A percentile compares a stretch with the other conserved stretches of the same genome.
Conservation (phyloP, 2,888 invertebrate species). For the Dasypolia templi region DNA sequence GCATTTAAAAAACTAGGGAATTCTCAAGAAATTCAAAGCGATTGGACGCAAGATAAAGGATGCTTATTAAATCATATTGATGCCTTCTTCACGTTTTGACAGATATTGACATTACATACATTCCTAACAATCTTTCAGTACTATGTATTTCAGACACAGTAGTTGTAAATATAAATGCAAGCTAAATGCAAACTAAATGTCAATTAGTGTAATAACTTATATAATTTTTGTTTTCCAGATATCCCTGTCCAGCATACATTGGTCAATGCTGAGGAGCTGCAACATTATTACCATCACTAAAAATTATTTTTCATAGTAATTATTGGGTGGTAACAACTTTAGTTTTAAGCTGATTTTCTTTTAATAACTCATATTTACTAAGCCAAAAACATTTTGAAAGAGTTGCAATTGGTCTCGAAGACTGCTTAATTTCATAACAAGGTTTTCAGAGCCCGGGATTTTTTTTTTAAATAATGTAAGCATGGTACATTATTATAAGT, state of each 20-base stretch:
- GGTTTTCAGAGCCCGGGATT: constrained; percentile 13
- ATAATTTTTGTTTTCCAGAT: constrained; percentile 77
- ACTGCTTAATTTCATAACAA: constrained; percentile 26
- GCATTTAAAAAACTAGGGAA: not conserved
- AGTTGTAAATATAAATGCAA: constrained; percentile 28
- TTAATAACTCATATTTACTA: constrained; percentile 42
- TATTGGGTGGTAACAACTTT: constrained; percentile 49
- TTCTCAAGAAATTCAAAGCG: constrained; percentile 25
- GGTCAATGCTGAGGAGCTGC: constrained; percentile 82
- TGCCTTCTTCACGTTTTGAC: constrained; percentile 37
- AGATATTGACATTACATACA: constrained; percentile 48
- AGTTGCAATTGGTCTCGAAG: constrained; percentile 44
- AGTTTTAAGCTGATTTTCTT: constrained; percentile 31
- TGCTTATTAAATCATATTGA: constrained; percentile 28
- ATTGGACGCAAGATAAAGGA: not conserved
- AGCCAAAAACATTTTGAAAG: constrained; percentile 29
- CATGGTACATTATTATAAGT: constrained; percentile 14
- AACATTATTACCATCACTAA: constrained; percentile 80
- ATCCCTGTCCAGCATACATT: constrained; percentile 78
- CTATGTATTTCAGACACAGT: not conserved
- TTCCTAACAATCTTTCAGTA: not conserved
- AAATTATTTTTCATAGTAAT: constrained; percentile 51
- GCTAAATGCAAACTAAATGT: not conserved
- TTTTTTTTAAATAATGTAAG: constrained; percentile 5
- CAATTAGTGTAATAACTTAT: not conserved